phyloP scores from a whole-genome alignment of 1,140 invertebrate genomes.

The Meteorus sp. region DNA sequence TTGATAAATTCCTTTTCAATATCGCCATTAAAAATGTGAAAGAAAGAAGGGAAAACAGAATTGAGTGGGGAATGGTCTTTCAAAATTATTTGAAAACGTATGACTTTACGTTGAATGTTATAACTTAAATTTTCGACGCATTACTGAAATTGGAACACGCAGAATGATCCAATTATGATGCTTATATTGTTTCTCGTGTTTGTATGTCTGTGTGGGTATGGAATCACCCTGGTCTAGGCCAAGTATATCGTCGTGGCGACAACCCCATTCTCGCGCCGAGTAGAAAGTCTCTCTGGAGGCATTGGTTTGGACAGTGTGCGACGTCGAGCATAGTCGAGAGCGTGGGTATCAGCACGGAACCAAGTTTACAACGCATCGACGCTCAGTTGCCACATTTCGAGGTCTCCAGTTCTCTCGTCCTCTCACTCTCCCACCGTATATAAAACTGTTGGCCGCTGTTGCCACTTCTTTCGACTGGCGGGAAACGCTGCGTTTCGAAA shows the following conservation, averaged over 20 bases:
- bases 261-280: conserved; percentile 53
- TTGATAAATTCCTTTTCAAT: too few relatives aligned
- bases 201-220: neutral
- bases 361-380: conserved; percentile 54
- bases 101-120: too few relatives aligned
- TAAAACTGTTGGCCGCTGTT: conserved; percentile 37
- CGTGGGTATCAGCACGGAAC: conserved; percentile 62
- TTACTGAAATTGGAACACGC: neutral
- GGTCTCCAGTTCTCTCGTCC: conserved; percentile 35
- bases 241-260: conserved; percentile 23
- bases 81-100: too few relatives aligned
- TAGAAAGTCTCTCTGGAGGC: conserved; percentile 56
- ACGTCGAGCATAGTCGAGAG: conserved; percentile 44
- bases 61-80: too few relatives aligned
- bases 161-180: conserved; percentile 9
- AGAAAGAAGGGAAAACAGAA: neutral
- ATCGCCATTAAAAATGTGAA: neutral
- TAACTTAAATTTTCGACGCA: neutral
- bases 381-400: conserved; percentile 56
- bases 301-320: conserved; percentile 33
- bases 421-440: conserved; percentile 27
- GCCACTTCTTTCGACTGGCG: conserved; percentile 48
- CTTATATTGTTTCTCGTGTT: too few relatives aligned
- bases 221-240: conserved; percentile 21
- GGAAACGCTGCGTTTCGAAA: conserved; percentile 58